Conservation (phyloP, 2,888 invertebrate genomes). For the Tuberolachnus salignus region DNA sequence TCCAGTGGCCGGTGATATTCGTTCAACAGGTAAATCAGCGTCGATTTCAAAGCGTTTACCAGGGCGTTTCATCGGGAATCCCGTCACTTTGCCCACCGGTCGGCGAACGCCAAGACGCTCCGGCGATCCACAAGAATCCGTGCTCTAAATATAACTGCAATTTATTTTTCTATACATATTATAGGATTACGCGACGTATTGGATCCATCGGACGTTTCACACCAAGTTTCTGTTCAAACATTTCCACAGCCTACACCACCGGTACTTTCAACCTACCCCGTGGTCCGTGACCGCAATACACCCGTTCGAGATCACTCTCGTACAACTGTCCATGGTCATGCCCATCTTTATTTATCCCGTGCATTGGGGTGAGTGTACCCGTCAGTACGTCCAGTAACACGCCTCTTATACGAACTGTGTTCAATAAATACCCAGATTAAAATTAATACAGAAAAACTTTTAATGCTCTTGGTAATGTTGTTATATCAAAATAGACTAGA, state of each 20-base stretch:
- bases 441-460: no score
- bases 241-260: slow-evolving; percentile 78
- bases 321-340: slow-evolving; percentile 69
- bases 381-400: background rate
- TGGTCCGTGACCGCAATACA: slow-evolving; percentile 79
- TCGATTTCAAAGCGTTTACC: no score
- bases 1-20: slow-evolving; percentile 71
- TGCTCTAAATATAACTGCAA: background rate
- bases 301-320: slow-evolving; percentile 72
- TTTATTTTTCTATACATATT: background rate
- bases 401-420: background rate
- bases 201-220: slow-evolving; percentile 73
- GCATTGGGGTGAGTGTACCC: slow-evolving; percentile 70
- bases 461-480: no score
- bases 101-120: background rate
- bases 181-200: slow-evolving; percentile 72
- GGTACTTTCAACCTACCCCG: slow-evolving; percentile 77
- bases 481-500: no score
- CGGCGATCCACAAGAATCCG: background rate
- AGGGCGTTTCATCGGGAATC: slow-evolving; percentile 57
- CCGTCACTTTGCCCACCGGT: background rate
- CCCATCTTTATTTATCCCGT: slow-evolving; percentile 71
- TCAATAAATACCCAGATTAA: no score
- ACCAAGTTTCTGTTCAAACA: slow-evolving; percentile 72
- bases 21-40: slow-evolving; percentile 70